phyloP scores from a whole-genome alignment of 2,113 vertebrate species.

The Onychorhynchus coronatus region DNA sequence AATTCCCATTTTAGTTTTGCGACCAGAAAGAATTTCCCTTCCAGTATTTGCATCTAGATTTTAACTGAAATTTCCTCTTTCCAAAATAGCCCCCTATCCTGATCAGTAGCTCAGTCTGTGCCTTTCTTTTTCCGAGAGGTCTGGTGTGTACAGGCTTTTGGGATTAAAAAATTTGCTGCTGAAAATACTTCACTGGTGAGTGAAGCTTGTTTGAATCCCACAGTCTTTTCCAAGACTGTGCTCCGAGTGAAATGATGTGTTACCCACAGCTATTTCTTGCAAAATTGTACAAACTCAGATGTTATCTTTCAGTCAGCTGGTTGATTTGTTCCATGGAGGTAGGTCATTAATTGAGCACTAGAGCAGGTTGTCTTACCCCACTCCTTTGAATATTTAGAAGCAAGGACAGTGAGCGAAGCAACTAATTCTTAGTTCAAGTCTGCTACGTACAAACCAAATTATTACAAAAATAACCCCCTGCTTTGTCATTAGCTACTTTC shows the following conservation, averaged over 20 bases:
- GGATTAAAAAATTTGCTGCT: not conserved
- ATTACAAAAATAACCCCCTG: not conserved
- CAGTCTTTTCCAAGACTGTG: not conserved
- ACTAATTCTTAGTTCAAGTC: not conserved
- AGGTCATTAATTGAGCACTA: not conserved
- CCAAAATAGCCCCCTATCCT: not conserved
- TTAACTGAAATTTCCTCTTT: not conserved
- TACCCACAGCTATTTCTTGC: not conserved
- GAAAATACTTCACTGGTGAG: not conserved
- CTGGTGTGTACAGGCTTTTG: not conserved
- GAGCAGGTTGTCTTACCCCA: not conserved
- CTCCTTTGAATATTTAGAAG: not conserved
- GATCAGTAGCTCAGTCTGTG: not conserved
- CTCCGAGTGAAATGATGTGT: not conserved
- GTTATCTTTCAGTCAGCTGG: not conserved
- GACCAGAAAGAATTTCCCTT: not conserved
- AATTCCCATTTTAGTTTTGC: not conserved
- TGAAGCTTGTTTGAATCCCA: not conserved
- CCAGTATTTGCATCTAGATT: not conserved
- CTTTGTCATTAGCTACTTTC: not conserved
- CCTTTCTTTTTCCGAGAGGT: not conserved
- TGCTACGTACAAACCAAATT: not conserved
- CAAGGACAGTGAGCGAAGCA: not conserved
- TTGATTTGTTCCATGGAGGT: not conserved
- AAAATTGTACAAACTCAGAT: not conserved